These are phyloP conservation scores for Gallinago jamesoni DNA, from an alignment of 2,113 vertebrate species.

Conservation along the genomic window DNA sequence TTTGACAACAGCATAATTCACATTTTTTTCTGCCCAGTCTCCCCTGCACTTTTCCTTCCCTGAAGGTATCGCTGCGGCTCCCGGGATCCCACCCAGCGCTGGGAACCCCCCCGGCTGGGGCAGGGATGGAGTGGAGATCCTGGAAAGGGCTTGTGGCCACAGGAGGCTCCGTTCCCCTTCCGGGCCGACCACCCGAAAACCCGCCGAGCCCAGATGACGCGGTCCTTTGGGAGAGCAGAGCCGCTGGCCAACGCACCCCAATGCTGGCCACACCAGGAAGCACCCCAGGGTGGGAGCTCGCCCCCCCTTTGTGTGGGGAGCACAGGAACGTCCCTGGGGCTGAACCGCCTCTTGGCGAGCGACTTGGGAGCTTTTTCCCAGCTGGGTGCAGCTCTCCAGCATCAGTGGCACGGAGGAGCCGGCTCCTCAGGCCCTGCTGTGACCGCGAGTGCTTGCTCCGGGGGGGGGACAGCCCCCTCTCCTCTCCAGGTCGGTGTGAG, in stretches of 20 bases:
- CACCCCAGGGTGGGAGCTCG: background rate
- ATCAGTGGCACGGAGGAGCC: accelerated
- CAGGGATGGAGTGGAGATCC: background rate
- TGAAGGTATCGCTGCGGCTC: background rate
- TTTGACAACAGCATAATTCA: background rate
- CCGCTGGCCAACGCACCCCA: accelerated
- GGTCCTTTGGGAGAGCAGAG: background rate
- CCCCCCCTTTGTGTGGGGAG: background rate
- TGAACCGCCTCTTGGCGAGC: background rate
- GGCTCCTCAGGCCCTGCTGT: background rate
- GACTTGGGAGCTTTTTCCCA: background rate
- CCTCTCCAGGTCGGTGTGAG: accelerated
- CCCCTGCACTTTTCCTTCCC: background rate
- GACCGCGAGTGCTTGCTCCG: accelerated
- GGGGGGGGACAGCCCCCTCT: background rate
- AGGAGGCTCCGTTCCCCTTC: background rate
- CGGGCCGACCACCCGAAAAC: background rate
- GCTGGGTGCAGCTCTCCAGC: background rate
- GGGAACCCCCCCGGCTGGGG: background rate
- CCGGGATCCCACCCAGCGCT: background rate
- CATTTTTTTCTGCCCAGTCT: background rate
- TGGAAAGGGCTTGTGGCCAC: background rate
- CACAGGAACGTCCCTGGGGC: background rate
- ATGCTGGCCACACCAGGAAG: background rate
- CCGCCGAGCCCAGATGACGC: accelerated